Conservation (phyloP, 2,113 vertebrate genomes). For the Platichthys flesus region DNA sequence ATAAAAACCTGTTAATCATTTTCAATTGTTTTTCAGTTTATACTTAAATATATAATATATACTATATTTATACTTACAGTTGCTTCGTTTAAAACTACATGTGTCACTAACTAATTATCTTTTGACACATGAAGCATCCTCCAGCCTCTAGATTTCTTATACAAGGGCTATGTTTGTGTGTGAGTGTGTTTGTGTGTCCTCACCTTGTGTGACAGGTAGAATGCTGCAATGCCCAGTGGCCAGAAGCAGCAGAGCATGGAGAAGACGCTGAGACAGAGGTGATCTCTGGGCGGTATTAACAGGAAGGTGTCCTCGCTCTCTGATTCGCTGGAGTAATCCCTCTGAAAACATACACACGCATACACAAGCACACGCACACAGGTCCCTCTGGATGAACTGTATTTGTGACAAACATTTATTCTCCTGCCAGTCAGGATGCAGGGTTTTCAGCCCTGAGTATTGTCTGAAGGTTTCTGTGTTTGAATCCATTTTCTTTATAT, state of each 20-base stretch:
- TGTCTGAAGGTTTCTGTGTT: neutral
- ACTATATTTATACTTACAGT: too few species aligned
- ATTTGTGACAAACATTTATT: too few species aligned
- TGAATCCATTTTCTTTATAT: too few species aligned
- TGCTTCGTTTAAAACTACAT: too few species aligned
- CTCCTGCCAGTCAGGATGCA: too few species aligned
- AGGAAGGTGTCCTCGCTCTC: slow-evolving; percentile 96
- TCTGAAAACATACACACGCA: slow-evolving; percentile 78
- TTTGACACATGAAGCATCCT: neutral
- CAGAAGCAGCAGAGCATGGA: slow-evolving; percentile 99
- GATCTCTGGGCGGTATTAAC: slow-evolving; percentile 91
- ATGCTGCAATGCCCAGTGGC: slow-evolving; percentile 94
- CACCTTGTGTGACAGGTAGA: slow-evolving; percentile 93
- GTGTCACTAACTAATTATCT: too few species aligned
- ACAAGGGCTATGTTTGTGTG: neutral
- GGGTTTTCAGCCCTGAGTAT: neutral
- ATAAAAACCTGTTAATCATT: neutral
- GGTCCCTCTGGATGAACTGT: too few species aligned
- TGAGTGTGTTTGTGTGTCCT: slow-evolving; percentile 27
- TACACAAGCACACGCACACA: slow-evolving; percentile 3
- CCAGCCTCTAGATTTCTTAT: neutral
- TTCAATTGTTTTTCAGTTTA: neutral
- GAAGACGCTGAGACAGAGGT: slow-evolving; percentile 94
- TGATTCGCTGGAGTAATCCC: slow-evolving; percentile 92
- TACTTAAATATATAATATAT: too few species aligned